Conservation (phyloP, 2,797 vertebrate species). For the Hozukius guyotensis region DNA sequence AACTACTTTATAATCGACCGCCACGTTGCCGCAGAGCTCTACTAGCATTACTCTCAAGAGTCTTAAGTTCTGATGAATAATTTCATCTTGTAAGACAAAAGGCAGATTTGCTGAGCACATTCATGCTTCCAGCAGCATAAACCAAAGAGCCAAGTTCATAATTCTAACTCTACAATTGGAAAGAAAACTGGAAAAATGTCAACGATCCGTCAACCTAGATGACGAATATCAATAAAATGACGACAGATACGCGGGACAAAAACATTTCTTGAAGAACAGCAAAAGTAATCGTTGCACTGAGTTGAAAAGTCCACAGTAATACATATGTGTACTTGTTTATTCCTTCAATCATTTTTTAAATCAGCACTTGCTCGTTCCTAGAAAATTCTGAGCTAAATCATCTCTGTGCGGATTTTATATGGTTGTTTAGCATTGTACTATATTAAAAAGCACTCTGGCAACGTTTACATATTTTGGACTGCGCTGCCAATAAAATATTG, state of each 20-base stretch:
- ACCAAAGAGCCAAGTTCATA: background rate
- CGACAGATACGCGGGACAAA: no score
- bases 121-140: background rate
- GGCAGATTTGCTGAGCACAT: background rate
- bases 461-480: background rate
- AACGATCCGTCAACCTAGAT: background rate
- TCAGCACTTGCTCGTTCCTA: background rate
- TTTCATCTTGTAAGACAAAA: background rate
- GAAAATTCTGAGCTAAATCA: background rate
- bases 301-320: background rate
- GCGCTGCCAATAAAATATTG: conserved; percentile 8
- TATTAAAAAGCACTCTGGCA: conserved; percentile 5
- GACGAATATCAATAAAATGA: no score
- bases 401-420: background rate
- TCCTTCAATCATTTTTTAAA: background rate
- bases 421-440: background rate
- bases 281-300: background rate
- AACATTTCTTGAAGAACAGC: background rate
- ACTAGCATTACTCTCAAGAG: background rate
- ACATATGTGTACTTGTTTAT: background rate
- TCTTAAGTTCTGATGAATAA: background rate
- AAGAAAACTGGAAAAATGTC: background rate
- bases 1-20: background rate
- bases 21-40: background rate
- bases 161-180: background rate